Conservation (phyloP, 2,113 vertebrate genomes). For the Zosterops lateralis region DNA sequence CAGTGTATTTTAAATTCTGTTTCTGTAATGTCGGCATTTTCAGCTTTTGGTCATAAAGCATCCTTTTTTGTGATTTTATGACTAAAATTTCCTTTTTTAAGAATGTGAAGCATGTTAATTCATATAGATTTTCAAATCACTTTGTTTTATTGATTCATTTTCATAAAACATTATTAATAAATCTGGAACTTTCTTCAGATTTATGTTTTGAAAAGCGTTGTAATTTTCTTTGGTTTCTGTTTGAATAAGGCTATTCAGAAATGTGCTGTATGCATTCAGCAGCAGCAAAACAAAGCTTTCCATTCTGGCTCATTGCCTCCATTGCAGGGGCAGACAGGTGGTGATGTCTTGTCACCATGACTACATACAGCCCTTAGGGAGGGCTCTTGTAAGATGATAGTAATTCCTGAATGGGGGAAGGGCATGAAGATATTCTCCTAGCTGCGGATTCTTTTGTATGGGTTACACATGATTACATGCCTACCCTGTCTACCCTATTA, state of each 20-base stretch:
- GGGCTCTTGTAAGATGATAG: conserved; percentile 37
- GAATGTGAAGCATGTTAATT: neutral
- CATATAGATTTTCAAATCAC: neutral
- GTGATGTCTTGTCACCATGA: conserved; percentile 73
- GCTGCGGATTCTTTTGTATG: neutral
- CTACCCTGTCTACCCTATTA: neutral
- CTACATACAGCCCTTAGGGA: conserved; percentile 66
- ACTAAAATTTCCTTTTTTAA: neutral
- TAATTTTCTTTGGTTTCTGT: neutral
- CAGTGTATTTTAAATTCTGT: neutral
- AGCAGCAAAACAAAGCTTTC: conserved; percentile 22
- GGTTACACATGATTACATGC: neutral
- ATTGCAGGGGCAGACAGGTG: conserved; percentile 61
- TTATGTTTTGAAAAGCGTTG: neutral
- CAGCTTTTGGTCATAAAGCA: neutral
- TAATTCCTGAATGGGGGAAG: conserved; percentile 37
- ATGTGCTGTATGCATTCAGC: neutral
- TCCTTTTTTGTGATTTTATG: neutral
- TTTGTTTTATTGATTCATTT: neutral
- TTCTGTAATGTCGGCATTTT: neutral
- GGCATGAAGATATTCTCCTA: neutral
- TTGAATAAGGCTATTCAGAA: neutral
- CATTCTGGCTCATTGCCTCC: conserved; percentile 36
- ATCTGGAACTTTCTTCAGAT: neutral
- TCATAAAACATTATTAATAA: neutral